Evolutionary conservation across 2,797 vertebrate species (phyloP).

Genomic region (Picus viridis): DNA sequence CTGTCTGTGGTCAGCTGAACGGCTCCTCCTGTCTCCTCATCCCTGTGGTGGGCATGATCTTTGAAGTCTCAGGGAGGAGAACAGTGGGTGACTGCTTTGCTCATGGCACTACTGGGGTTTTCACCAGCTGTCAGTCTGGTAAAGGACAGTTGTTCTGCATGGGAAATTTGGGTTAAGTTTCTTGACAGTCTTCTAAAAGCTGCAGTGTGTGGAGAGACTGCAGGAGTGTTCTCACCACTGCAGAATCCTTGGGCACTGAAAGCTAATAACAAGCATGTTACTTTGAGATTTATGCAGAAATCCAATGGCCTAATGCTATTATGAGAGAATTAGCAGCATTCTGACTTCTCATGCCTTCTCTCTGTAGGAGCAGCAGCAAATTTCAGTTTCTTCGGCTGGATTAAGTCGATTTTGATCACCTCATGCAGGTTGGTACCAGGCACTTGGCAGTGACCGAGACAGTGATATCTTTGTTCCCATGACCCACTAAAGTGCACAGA

Average conservation of each 20-base stretch:
- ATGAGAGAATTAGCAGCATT: background rate
- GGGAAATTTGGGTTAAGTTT: background rate
- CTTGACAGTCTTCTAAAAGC: background rate
- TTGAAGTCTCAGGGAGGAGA: background rate
- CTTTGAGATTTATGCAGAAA: slow-evolving; percentile 16
- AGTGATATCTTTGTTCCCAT: fast-evolving
- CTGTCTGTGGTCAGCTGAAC: background rate
- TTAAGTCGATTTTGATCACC: slow-evolving; percentile 80
- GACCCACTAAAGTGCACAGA: background rate
- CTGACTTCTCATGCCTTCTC: slow-evolving; percentile 50
- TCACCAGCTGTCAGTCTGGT: background rate
- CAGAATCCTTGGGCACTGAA: background rate
- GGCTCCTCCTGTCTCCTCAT: background rate
- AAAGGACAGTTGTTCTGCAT: background rate
- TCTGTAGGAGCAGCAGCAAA: slow-evolving; percentile 86
- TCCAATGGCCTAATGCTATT: background rate
- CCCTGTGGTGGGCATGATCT: background rate
- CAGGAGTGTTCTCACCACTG: background rate
- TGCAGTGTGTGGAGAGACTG: background rate
- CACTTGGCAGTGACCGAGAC: background rate
- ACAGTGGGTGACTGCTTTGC: background rate
- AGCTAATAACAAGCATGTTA: background rate
- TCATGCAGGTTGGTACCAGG: slow-evolving; percentile 84
- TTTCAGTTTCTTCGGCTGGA: slow-evolving; percentile 92
- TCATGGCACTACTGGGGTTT: background rate